Evolutionary conservation across 2,888 invertebrate genomes (phyloP).

Genomic region (Ormyrus rosae): DNA sequence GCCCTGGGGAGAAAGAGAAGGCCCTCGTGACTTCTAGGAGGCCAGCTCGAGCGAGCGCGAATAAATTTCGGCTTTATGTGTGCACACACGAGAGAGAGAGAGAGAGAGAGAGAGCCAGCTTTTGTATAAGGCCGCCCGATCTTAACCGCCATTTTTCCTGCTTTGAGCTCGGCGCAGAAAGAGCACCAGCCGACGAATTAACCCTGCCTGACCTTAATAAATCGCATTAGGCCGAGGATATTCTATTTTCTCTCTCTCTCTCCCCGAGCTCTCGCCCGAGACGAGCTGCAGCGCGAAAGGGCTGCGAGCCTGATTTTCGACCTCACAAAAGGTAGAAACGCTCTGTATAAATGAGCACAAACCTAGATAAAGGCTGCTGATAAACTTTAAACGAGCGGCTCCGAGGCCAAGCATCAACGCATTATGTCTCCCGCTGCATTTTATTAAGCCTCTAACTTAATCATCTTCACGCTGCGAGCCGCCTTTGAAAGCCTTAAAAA

Average conservation of each 20-base stretch:
- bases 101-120: constrained; percentile 15
- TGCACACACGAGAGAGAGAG: not conserved
- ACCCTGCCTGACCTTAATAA: constrained; percentile 40
- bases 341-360: not conserved
- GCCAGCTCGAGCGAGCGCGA: constrained; percentile 35
- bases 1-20: constrained; percentile 32
- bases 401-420: not conserved
- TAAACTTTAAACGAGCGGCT: not conserved
- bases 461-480: too few species aligned
- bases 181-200: constrained; percentile 5
- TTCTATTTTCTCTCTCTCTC: constrained; percentile 14
- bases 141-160: constrained; percentile 38
- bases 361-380: constrained; percentile 2
- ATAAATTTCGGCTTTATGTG: constrained; percentile 58
- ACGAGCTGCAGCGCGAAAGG: not conserved
- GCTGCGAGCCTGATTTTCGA: not conserved
- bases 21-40: constrained; percentile 56
- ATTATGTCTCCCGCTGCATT: not conserved
- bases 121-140: constrained; percentile 36
- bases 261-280: too few species aligned
- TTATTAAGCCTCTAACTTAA: not conserved
- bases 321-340: not conserved
- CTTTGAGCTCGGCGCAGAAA: not conserved
- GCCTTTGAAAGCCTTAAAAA: not conserved
- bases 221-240: constrained; percentile 18